Evolutionary conservation across 2,113 vertebrate species (phyloP).

Genomic region (Dipodomys spectabilis): DNA sequence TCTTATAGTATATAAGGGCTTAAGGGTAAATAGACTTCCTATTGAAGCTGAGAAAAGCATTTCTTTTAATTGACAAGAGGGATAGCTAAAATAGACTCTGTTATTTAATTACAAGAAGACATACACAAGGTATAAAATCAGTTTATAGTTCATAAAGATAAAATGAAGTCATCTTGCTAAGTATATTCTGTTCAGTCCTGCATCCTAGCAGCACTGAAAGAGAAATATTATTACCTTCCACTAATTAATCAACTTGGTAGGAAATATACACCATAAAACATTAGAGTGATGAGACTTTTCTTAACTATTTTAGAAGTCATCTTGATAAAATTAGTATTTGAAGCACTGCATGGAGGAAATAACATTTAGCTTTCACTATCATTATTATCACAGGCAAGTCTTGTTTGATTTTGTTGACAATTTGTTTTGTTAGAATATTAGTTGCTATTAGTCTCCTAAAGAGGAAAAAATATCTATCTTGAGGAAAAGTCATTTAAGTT

Average conservation of each 20-base stretch:
- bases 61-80: background rate
- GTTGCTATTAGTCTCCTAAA: background rate
- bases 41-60: background rate
- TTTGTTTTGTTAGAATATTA: constrained; percentile 55
- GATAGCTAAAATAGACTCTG: background rate
- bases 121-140: background rate
- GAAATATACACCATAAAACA: constrained; percentile 2
- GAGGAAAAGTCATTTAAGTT: constrained; percentile 11
- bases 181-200: background rate
- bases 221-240: constrained; percentile 38
- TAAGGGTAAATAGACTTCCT: background rate
- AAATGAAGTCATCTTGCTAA: background rate
- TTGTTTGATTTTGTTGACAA: constrained; percentile 49
- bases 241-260: constrained; percentile 46
- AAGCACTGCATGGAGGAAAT: constrained; percentile 16
- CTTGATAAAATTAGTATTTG: constrained; percentile 54
- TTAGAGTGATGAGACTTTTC: constrained; percentile 40
- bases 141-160: constrained; percentile 3
- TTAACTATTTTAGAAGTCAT: constrained; percentile 54
- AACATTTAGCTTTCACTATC: constrained; percentile 48
- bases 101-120: background rate
- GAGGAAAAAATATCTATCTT: constrained; percentile 7
- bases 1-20: background rate
- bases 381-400: constrained; percentile 25
- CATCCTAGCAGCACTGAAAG: background rate